Evolutionary conservation across 2,888 invertebrate genomes (phyloP).

Genomic region (Holacanthella duospinosa): DNA sequence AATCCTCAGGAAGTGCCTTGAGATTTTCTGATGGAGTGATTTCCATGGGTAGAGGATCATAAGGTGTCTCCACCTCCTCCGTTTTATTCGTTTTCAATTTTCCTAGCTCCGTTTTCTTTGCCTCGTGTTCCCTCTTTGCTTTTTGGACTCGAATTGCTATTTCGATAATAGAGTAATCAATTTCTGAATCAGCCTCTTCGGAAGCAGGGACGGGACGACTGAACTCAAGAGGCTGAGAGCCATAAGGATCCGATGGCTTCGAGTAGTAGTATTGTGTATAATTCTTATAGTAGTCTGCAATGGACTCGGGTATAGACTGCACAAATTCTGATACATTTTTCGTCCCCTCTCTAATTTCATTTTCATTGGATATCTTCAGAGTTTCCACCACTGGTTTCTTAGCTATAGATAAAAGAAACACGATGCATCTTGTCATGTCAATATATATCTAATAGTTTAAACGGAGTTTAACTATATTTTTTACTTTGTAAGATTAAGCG

Average conservation of each 20-base stretch:
- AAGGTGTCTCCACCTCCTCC: slow-evolving; percentile 25
- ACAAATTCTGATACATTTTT: neutral
- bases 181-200: slow-evolving; percentile 16
- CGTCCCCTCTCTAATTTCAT: neutral
- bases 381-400: no score
- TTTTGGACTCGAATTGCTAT: slow-evolving; percentile 31
- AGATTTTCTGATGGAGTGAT: slow-evolving; percentile 24
- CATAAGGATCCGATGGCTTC: slow-evolving; percentile 25
- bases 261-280: slow-evolving; percentile 26
- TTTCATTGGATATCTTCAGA: slow-evolving; percentile 12
- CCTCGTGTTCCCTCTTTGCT: slow-evolving; percentile 25
- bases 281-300: slow-evolving; percentile 33
- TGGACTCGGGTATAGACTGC: slow-evolving; percentile 13
- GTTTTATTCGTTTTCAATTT: slow-evolving; percentile 9
- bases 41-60: slow-evolving; percentile 36
- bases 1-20: slow-evolving; percentile 21
- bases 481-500: no score
- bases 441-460: no score
- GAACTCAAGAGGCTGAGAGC: slow-evolving; percentile 27
- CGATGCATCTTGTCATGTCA: no score
- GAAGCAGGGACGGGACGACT: slow-evolving; percentile 20
- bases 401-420: neutral
- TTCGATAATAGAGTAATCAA: slow-evolving; percentile 28
- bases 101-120: slow-evolving; percentile 14
- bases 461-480: no score